A percentile compares a stretch with the other conserved stretches of the same genome.
These are phyloP conservation scores for Chlamydotis undulata DNA, from an alignment of 2,113 vertebrate species.

Conservation along the genomic window DNA sequence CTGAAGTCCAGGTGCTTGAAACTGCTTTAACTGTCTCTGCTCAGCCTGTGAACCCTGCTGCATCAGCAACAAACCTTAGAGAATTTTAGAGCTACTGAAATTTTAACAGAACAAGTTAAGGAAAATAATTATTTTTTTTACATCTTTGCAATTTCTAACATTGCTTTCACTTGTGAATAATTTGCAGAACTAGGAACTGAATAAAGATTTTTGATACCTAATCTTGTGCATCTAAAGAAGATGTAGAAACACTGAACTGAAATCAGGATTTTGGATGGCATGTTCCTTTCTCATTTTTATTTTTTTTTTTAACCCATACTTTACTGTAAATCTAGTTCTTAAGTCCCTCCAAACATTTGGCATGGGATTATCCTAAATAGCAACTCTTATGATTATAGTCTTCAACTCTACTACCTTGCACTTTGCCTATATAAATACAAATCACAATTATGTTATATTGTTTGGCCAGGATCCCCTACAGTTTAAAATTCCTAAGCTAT, in stretches of 20 bases:
- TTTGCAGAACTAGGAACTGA: background rate
- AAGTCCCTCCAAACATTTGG: background rate
- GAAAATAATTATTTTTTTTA: background rate
- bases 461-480: background rate
- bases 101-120: background rate
- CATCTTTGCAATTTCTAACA: background rate
- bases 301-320: background rate
- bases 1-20: background rate
- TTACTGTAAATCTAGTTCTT: background rate
- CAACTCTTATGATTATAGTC: background rate
- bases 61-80: background rate
- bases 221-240: background rate
- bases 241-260: background rate
- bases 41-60: background rate
- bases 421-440: background rate
- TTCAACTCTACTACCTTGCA: background rate
- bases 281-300: background rate
- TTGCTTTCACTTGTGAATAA: background rate
- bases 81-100: background rate
- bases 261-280: background rate
- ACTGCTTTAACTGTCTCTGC: background rate
- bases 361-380: background rate
- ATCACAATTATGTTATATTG: background rate
- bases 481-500: constrained; percentile 40
- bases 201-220: background rate